Evolutionary conservation across 2,888 invertebrate genomes (phyloP).

Genomic region (Lasioglossum villosulum): DNA sequence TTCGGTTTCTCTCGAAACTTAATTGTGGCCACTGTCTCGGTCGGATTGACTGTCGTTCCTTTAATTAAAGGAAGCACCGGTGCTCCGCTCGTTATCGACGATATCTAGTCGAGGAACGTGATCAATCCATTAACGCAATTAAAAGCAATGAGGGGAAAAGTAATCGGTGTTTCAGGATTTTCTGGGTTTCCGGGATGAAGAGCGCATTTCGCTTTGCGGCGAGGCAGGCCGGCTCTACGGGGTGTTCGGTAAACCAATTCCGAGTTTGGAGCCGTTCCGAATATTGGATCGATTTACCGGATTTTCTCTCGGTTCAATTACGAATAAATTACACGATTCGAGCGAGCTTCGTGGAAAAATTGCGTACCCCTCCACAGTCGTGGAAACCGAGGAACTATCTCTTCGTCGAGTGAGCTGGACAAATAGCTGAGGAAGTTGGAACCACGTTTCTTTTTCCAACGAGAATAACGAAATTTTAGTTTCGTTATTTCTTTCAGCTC

Average conservation of each 20-base stretch:
- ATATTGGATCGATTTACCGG: not conserved
- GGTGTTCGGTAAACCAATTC: slow-evolving; percentile 2
- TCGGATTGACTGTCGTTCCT: slow-evolving; percentile 33
- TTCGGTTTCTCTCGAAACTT: not conserved
- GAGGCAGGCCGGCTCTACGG: not conserved
- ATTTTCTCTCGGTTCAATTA: not conserved
- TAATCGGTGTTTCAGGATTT: slow-evolving; percentile 20
- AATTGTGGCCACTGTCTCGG: slow-evolving; percentile 30
- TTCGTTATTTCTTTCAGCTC: not conserved
- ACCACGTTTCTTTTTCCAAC: not conserved
- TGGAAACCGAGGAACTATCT: too few species aligned
- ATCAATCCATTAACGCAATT: slow-evolving; percentile 51
- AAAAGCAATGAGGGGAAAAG: slow-evolving; percentile 12
- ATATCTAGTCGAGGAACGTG: slow-evolving; percentile 30
- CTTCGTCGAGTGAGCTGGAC: not conserved
- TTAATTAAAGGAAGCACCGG: slow-evolving; percentile 35
- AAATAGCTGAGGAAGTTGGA: not conserved
- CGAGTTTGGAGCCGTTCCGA: not conserved
- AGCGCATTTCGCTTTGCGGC: not conserved
- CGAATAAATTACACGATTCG: not conserved
- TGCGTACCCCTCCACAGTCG: not conserved
- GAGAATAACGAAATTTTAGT: not conserved
- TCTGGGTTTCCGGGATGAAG: not conserved
- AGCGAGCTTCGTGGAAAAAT: not conserved
- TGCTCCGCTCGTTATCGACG: slow-evolving; percentile 16